Conservation (phyloP, 2,888 invertebrate genomes). For the Sesamia inferens region DNA sequence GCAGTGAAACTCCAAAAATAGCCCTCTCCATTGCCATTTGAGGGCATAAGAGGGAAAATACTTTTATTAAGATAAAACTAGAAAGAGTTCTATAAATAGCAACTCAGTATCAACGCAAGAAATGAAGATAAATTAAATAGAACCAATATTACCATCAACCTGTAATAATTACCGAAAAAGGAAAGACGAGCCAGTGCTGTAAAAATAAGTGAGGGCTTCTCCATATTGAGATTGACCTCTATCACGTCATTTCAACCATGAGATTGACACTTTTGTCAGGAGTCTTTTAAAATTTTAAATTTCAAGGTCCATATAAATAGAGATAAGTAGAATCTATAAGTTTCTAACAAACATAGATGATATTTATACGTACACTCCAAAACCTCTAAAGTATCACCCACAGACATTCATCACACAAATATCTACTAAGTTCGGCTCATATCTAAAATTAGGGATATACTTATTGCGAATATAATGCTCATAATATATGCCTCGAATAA, state of each 20-base stretch:
- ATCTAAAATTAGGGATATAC: not conserved
- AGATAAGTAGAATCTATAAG: constrained; percentile 1
- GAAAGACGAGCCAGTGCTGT: not conserved
- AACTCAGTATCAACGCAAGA: not conserved
- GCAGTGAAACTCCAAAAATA: too few relatives aligned
- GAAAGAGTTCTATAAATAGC: not conserved
- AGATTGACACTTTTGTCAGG: not conserved
- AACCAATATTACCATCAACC: not conserved
- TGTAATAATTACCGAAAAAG: not conserved
- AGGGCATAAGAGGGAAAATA: too few relatives aligned
- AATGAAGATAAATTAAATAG: not conserved
- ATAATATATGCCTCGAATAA: constrained; percentile 37
- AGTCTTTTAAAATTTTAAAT: not conserved
- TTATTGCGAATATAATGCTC: not conserved
- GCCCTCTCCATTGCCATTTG: too few relatives aligned
- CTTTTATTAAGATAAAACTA: not conserved
- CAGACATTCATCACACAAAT: not conserved
- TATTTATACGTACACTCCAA: not conserved
- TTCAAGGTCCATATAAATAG: not conserved
- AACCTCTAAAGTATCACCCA: not conserved
- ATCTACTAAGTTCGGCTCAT: constrained; percentile 19
- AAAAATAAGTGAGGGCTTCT: not conserved
- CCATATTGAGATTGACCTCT: not conserved
- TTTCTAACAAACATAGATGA: not conserved
- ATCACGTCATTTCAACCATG: not conserved